A percentile compares a stretch with the other conserved stretches of the same genome.
These are phyloP conservation scores for Mirounga angustirostris DNA, from an alignment of 2,113 vertebrate genomes.

Conservation along the genomic window DNA sequence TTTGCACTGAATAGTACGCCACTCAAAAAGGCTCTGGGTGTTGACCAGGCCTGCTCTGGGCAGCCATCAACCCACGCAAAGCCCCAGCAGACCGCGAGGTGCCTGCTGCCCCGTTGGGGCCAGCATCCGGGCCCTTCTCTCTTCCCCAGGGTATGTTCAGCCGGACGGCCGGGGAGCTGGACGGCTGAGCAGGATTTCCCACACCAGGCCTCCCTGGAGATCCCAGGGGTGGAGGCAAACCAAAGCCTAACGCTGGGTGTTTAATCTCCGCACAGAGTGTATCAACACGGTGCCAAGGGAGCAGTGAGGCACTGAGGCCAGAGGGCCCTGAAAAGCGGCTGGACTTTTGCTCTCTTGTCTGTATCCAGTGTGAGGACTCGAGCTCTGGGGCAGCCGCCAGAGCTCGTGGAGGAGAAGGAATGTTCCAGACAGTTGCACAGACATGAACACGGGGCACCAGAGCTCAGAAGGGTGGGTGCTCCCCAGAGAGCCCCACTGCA, in stretches of 20 bases:
- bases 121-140: background rate
- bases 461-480: background rate
- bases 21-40: background rate
- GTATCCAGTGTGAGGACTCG: fast-evolving
- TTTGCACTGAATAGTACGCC: background rate
- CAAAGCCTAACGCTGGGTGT: background rate
- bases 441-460: fast-evolving
- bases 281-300: background rate
- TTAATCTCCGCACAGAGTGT: fast-evolving
- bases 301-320: background rate
- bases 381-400: background rate
- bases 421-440: fast-evolving
- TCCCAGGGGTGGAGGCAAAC: background rate
- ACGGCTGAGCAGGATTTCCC: background rate
- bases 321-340: background rate
- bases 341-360: background rate
- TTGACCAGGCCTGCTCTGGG: background rate
- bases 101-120: background rate
- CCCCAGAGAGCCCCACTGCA: fast-evolving
- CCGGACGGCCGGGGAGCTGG: background rate
- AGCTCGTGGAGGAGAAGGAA: too few relatives aligned
- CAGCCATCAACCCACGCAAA: background rate
- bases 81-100: background rate
- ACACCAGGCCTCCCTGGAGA: background rate
- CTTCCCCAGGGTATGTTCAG: background rate